These are phyloP conservation scores for Maniola jurtina DNA, from an alignment of 1,140 invertebrate species.

Conservation along the genomic window DNA sequence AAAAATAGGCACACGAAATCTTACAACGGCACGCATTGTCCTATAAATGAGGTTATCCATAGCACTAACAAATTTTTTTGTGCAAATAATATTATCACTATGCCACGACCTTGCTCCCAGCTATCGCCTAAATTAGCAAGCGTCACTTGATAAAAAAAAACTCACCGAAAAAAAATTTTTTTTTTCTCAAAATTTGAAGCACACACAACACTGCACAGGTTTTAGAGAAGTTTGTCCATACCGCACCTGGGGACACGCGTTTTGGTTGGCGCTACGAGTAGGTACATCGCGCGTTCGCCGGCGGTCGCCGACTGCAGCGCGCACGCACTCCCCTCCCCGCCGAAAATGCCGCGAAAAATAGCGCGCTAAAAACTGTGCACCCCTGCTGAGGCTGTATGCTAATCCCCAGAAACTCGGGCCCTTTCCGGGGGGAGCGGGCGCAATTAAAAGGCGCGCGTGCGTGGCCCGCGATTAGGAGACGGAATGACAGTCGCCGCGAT, in stretches of 20 bases:
- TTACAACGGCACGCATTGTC: constrained; percentile 48
- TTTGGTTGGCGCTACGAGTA: constrained; percentile 6
- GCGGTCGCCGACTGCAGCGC: constrained; percentile 70
- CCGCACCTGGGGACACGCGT: constrained; percentile 19
- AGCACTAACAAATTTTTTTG: constrained; percentile 70
- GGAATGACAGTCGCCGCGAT: constrained; percentile 65
- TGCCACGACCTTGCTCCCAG: constrained; percentile 72
- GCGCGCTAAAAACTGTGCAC: constrained; percentile 67
- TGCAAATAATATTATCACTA: constrained; percentile 75
- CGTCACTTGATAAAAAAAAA: constrained; percentile 57
- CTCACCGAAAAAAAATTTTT: constrained; percentile 46
- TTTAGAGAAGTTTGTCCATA: constrained; percentile 31
- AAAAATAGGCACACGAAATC: constrained; percentile 15
- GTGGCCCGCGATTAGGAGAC: constrained; percentile 73
- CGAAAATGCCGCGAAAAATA: constrained; percentile 58
- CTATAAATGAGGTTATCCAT: constrained; percentile 72
- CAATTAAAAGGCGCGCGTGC: constrained; percentile 77
- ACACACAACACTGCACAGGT: constrained; percentile 56
- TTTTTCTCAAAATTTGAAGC: constrained; percentile 33
- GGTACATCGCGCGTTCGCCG: constrained; percentile 67
- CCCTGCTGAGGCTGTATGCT: constrained; percentile 69
- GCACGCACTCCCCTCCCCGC: constrained; percentile 53
- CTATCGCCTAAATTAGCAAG: constrained; percentile 67
- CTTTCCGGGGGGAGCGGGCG: constrained; percentile 72
- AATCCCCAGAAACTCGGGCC: constrained; percentile 65